These are phyloP conservation scores for Amphiduros pacificus DNA, from an alignment of 2,888 invertebrate genomes.

Conservation along the genomic window DNA sequence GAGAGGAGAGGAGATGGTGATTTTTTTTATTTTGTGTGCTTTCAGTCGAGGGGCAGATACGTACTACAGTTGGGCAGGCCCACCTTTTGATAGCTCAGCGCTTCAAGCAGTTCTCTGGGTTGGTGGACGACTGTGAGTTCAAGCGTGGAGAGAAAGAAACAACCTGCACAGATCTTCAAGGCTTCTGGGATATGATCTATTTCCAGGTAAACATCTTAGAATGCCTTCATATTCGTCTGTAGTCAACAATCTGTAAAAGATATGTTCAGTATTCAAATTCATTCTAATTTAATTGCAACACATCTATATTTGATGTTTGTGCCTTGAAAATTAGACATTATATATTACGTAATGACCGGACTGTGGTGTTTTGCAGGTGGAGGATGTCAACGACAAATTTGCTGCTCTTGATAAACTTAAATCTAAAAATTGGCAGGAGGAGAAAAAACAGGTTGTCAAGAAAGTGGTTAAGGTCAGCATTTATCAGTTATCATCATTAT, in stretches of 20 bases:
- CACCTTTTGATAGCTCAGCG: constrained; percentile 59
- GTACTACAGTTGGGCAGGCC: constrained; percentile 58
- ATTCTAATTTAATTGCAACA: too few species aligned
- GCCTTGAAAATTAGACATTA: too few species aligned
- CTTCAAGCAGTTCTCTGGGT: constrained; percentile 60
- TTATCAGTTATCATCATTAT: not conserved
- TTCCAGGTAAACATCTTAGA: constrained; percentile 50
- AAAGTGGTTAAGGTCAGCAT: constrained; percentile 18
- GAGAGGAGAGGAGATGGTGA: too few species aligned
- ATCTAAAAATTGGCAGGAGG: constrained; percentile 45
- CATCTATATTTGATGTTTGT: too few species aligned
- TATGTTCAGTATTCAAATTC: too few species aligned
- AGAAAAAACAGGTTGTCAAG: constrained; percentile 10
- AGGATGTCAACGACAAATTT: constrained; percentile 54
- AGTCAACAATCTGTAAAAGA: too few species aligned
- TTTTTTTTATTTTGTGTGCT: too few species aligned
- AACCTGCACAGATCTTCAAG: constrained; percentile 59
- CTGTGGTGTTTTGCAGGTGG: constrained; percentile 51
- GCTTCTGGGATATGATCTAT: constrained; percentile 63
- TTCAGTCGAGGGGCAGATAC: constrained; percentile 56
- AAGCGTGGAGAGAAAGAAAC: constrained; percentile 57
- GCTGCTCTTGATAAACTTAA: constrained; percentile 40
- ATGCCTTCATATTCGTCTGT: not conserved
- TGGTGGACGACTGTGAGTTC: constrained; percentile 61
- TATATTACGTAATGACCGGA: not conserved